Evolutionary conservation across 1,140 invertebrate species (phyloP).

Genomic region (Drosophila kohkoa): DNA sequence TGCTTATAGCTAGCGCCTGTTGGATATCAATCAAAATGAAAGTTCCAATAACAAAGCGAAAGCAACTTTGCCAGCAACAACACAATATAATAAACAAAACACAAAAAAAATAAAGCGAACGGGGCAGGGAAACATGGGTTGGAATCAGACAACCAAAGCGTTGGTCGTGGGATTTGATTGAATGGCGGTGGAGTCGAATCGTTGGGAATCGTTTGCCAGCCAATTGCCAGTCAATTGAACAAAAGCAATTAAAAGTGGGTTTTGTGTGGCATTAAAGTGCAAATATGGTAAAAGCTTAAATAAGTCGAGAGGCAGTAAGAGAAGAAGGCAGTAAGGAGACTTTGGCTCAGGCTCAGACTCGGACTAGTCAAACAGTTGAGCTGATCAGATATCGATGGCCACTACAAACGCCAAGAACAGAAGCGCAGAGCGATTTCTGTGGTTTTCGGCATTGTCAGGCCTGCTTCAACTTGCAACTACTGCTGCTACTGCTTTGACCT

Average conservation of each 20-base stretch:
- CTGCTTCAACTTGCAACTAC: slow-evolving; percentile 2
- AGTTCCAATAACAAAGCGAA: slow-evolving; percentile 55
- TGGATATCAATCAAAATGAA: slow-evolving; percentile 74
- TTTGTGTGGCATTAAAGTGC: slow-evolving; percentile 71
- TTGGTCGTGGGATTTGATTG: slow-evolving; percentile 22
- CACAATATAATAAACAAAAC: slow-evolving; percentile 39
- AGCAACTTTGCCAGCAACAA: slow-evolving; percentile 34
- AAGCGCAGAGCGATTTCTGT: slow-evolving; percentile 62
- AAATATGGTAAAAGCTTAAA: slow-evolving; percentile 77
- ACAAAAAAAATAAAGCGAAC: slow-evolving; percentile 20
- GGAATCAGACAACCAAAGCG: slow-evolving; percentile 61
- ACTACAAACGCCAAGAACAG: slow-evolving; percentile 33
- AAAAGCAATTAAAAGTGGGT: slow-evolving; percentile 85
- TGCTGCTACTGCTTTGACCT: neutral
- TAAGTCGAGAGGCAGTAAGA: slow-evolving; percentile 49
- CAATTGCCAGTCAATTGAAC: slow-evolving; percentile 83
- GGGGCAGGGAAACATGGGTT: slow-evolving; percentile 28
- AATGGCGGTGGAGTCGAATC: slow-evolving; percentile 14
- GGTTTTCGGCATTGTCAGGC: slow-evolving; percentile 50
- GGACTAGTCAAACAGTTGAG: slow-evolving; percentile 28
- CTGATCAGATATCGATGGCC: slow-evolving; percentile 40
- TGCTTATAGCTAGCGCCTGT: slow-evolving; percentile 65
- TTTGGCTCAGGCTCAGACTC: neutral
- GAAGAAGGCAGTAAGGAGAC: slow-evolving; percentile 16
- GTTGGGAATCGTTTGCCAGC: slow-evolving; percentile 54